phyloP scores from a whole-genome alignment of 2,888 invertebrate species.

The Sesia apiformis region DNA sequence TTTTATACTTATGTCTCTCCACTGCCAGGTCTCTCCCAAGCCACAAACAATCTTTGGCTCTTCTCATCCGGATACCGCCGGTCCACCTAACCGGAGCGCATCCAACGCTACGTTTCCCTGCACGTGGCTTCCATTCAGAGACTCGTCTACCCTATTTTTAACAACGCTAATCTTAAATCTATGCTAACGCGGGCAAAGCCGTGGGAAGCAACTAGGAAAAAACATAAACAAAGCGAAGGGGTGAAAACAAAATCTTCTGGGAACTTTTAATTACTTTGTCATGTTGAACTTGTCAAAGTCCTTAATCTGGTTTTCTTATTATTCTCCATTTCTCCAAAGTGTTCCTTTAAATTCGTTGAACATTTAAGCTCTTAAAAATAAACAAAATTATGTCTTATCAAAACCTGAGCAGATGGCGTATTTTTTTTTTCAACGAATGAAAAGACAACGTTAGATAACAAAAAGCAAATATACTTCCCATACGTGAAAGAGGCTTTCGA shows the following conservation, averaged over 20 bases:
- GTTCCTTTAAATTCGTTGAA: neutral
- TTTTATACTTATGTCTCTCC: too few relatives aligned
- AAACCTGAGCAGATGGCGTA: too few relatives aligned
- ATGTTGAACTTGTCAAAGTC: neutral
- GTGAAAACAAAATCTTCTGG: neutral
- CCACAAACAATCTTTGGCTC: too few relatives aligned
- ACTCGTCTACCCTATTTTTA: neutral
- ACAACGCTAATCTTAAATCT: neutral
- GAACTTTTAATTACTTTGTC: neutral
- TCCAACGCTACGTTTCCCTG: too few relatives aligned
- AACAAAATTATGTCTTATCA: neutral
- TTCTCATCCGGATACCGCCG: too few relatives aligned
- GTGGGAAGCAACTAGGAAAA: neutral
- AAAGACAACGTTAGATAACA: too few relatives aligned
- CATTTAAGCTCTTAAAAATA: neutral
- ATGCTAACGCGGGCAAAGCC: neutral
- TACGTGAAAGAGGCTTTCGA: too few relatives aligned
- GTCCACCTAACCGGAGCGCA: too few relatives aligned
- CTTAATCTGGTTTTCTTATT: neutral
- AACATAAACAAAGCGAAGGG: neutral
- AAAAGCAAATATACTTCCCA: too few relatives aligned
- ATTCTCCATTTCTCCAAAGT: neutral
- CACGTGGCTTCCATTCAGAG: too few relatives aligned
- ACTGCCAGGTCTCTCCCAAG: too few relatives aligned
- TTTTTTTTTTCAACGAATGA: too few relatives aligned